These are phyloP conservation scores for Adineta ricciae DNA, from an alignment of 2,888 invertebrate genomes.

Conservation along the genomic window DNA sequence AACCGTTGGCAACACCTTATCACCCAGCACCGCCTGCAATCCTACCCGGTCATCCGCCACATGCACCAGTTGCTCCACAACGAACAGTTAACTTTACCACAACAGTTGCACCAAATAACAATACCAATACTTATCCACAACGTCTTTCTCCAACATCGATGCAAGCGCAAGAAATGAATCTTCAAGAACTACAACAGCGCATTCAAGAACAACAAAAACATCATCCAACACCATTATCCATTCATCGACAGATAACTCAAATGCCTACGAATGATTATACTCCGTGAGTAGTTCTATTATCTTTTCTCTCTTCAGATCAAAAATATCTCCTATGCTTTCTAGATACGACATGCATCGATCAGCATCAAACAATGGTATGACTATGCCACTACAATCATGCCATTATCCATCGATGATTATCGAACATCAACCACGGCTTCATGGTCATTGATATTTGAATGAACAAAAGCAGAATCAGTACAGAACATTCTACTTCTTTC, in stretches of 20 bases:
- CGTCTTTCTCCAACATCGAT: not conserved
- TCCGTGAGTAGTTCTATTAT: not conserved
- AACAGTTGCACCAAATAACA: not conserved
- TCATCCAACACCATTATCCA: not conserved
- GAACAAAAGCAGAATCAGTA: no score
- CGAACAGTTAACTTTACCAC: not conserved
- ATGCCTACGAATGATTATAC: not conserved
- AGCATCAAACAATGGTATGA: not conserved
- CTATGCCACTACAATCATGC: not conserved
- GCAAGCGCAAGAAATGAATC: not conserved
- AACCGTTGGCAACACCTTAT: not conserved
- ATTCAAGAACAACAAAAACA: not conserved
- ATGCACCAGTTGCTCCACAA: not conserved
- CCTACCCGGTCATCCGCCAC: not conserved
- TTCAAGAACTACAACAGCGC: not conserved
- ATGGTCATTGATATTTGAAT: not conserved
- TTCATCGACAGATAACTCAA: not conserved
- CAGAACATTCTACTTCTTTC: not conserved
- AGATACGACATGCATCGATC: not conserved
- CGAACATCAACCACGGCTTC: not conserved
- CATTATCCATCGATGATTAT: not conserved
- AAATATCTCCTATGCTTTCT: not conserved
- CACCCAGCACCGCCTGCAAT: not conserved
- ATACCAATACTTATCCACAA: not conserved
- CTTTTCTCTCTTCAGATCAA: not conserved